Base-by-base conservation (phyloP, 2,797 vertebrate species). In the Philypnodon macrostomus region DNA sequence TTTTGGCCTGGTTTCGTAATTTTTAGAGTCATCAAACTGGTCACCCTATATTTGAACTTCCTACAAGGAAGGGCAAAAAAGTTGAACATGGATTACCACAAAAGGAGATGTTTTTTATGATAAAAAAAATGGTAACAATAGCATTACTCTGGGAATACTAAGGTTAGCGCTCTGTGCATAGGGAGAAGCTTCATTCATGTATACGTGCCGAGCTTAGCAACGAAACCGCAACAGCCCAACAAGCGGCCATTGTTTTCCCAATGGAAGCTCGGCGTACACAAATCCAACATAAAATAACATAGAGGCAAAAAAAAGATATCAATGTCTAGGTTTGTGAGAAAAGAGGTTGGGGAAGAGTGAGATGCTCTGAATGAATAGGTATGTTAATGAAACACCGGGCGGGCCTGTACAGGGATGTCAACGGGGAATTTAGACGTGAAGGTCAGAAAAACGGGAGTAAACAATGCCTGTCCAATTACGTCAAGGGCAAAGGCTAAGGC, bases 121-220 rank as follows among this genome's bases (percentile, higher is more conserved):
- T n/a, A n/a, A n/a, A n/a, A n/a, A n/a, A 12, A 47, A 32, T 13
- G 21, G 47, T 37, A 34, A 30, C 5, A 29, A 7, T 12, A 35
- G 13, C 49, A 10, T 12, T 23, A 60, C 18, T 12, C 40, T 1
- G 1, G 30, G 40, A 50, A 16, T 30, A 37, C 15, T 35, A 26
- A 45, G 35, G 39, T 27, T 13, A 27, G 40, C 23, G 26, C 40
- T 14, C 31, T 29, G 46, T 53, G 37, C 6, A 17, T 46, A 40
- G 39, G 47, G 10, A 19, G 47, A 62, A 61, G 74, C 75, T 68
- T 77, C 74, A 42, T 60, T 73, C 67, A 79, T 86, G 72, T 69
- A 85, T 86, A 70, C 81, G 35, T 37, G 57, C 16, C 37, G 9
- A 1, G 57, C 53, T 18, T 23, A 50, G 47, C 40, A 40, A 70